Evolutionary conservation across 2,113 vertebrate species (phyloP).

Genomic region (Gallinago media): DNA sequence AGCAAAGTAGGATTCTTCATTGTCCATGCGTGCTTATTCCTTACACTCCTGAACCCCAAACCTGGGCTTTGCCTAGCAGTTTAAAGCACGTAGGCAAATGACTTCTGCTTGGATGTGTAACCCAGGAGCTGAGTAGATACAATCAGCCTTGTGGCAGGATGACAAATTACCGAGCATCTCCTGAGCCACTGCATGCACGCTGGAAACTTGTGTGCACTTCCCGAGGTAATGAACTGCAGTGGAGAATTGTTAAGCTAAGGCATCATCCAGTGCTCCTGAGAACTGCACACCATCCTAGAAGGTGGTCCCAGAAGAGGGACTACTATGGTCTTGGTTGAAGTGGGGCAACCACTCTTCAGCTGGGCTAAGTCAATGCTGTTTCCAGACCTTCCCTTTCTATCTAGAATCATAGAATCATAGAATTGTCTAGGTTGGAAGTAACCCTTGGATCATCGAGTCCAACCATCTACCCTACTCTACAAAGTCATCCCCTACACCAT

Average conservation of each 20-base stretch:
- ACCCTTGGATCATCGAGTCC: too few relatives aligned
- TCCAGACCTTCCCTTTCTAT: background rate
- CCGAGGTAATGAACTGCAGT: fast-evolving
- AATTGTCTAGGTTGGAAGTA: too few relatives aligned
- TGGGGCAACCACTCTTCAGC: background rate
- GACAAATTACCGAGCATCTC: background rate
- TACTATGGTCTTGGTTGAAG: fast-evolving
- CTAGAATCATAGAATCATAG: too few relatives aligned
- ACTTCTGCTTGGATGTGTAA: background rate
- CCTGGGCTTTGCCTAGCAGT: background rate
- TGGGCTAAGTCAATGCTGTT: background rate
- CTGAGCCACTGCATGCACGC: fast-evolving
- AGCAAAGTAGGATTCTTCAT: background rate
- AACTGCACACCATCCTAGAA: background rate
- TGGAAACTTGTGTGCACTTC: background rate
- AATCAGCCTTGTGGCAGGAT: background rate
- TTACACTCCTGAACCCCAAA: background rate
- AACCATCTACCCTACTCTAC: too few relatives aligned
- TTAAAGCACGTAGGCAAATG: background rate
- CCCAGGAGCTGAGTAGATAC: background rate
- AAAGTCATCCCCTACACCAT: too few relatives aligned
- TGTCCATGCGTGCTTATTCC: background rate
- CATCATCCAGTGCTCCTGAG: background rate
- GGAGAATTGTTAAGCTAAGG: background rate
- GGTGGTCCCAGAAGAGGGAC: background rate